phyloP scores from a whole-genome alignment of 2,888 invertebrate genomes.

The Rotaria macrura region DNA sequence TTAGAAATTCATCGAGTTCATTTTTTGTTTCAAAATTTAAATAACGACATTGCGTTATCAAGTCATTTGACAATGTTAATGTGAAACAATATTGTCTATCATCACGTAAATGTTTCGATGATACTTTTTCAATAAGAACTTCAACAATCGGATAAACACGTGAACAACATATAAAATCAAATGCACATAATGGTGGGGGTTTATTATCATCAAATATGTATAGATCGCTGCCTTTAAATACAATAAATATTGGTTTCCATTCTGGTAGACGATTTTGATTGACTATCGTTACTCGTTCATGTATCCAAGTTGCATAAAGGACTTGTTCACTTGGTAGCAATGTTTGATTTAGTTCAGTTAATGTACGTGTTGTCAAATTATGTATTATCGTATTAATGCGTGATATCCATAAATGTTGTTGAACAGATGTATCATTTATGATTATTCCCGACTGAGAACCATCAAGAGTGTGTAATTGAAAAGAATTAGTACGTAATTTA shows the following conservation, averaged over 20 bases:
- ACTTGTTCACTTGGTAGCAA: constrained; percentile 10
- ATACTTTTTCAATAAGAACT: not conserved
- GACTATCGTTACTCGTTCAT: not conserved
- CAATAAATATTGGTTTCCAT: constrained; percentile 2
- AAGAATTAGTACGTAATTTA: constrained; percentile 11
- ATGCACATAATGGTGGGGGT: not conserved
- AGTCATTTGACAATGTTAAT: not conserved
- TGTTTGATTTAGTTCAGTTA: not conserved
- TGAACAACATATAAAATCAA: constrained; percentile 15
- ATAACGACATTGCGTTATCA: not conserved
- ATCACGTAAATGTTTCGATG: not conserved
- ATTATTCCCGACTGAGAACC: not conserved
- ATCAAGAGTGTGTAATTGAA: not conserved
- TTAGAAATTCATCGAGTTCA: not conserved
- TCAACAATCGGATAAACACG: not conserved
- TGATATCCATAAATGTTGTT: constrained; percentile 5
- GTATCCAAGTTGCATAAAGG: not conserved
- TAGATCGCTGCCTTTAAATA: not conserved
- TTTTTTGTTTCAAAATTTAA: constrained; percentile 9
- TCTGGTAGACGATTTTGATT: constrained; percentile 11
- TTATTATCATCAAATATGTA: constrained; percentile 11
- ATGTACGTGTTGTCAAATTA: not conserved
- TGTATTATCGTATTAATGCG: not conserved
- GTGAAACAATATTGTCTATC: constrained; percentile 12
- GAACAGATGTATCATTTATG: not conserved